Evolutionary conservation across 2,888 invertebrate species (phyloP).

Genomic region (Sesia bembeciformis): DNA sequence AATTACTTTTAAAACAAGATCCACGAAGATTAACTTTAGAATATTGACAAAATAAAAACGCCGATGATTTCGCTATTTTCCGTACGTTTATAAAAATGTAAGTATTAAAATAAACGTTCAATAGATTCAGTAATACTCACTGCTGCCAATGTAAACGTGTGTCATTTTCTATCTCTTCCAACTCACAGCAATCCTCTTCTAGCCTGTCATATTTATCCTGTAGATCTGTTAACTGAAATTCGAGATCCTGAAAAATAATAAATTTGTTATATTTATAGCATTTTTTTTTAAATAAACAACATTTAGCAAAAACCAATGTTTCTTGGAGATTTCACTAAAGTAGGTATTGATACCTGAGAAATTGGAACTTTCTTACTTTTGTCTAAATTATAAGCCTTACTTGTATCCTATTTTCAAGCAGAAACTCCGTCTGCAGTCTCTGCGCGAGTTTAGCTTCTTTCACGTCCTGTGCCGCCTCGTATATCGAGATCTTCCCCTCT

Average conservation of each 20-base stretch:
- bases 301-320: neutral
- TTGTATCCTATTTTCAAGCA: constrained; percentile 66
- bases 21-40: no score
- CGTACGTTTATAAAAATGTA: neutral
- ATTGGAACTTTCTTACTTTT: neutral
- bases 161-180: constrained; percentile 85
- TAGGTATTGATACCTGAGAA: neutral
- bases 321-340: neutral
- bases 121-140: constrained; percentile 29
- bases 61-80: no score
- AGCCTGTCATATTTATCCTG: constrained; percentile 77
- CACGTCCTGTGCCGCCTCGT: constrained; percentile 78
- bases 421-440: constrained; percentile 76
- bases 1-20: no score
- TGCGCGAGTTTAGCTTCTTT: constrained; percentile 76
- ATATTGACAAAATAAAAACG: no score
- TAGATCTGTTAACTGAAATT: constrained; percentile 70
- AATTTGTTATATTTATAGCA: neutral
- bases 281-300: no score
- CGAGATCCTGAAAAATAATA: constrained; percentile 52
- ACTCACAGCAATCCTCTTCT: constrained; percentile 82
- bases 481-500: constrained; percentile 78
- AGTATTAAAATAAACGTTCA: neutral
- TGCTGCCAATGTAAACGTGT: constrained; percentile 77
- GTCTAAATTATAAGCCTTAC: constrained; percentile 20